Evolutionary conservation across 2,113 vertebrate genomes (phyloP).

Genomic region (Ophthalmotilapia sp.): DNA sequence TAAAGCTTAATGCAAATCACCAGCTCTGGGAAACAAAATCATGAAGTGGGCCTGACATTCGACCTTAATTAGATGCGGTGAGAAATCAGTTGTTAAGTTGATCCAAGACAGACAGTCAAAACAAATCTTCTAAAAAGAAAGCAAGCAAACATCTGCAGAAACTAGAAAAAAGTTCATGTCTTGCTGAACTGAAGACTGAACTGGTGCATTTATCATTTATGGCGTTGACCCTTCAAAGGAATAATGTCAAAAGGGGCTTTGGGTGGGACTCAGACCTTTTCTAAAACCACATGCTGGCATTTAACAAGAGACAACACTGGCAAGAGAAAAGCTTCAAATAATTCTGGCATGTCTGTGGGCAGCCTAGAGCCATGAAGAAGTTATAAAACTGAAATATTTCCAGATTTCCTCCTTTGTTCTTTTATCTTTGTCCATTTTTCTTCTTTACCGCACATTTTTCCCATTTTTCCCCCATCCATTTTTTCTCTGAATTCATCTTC

Average conservation of each 20-base stretch:
- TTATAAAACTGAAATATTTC: slow-evolving; percentile 32
- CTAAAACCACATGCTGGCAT: slow-evolving; percentile 16
- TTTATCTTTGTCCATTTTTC: slow-evolving; percentile 7
- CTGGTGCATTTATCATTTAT: neutral
- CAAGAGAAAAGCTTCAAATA: neutral
- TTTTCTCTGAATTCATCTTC: neutral
- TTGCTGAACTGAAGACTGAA: neutral
- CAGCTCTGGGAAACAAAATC: slow-evolving; percentile 14
- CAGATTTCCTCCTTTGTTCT: slow-evolving; percentile 27
- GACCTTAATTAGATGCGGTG: neutral
- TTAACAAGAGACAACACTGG: neutral
- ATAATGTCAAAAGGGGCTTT: neutral
- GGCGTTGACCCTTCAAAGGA: neutral
- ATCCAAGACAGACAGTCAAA: neutral
- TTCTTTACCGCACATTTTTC: neutral
- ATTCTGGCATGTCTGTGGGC: slow-evolving; percentile 1
- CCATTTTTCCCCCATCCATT: neutral
- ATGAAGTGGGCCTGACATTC: neutral
- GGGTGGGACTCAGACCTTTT: neutral
- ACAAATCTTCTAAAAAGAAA: neutral
- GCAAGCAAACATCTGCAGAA: neutral
- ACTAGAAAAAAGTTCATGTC: neutral
- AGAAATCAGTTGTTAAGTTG: neutral
- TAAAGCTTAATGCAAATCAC: slow-evolving; percentile 23
- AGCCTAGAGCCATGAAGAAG: neutral